Base-by-base conservation (phyloP, 1,140 invertebrate species). In the Cyclina sinensis region DNA sequence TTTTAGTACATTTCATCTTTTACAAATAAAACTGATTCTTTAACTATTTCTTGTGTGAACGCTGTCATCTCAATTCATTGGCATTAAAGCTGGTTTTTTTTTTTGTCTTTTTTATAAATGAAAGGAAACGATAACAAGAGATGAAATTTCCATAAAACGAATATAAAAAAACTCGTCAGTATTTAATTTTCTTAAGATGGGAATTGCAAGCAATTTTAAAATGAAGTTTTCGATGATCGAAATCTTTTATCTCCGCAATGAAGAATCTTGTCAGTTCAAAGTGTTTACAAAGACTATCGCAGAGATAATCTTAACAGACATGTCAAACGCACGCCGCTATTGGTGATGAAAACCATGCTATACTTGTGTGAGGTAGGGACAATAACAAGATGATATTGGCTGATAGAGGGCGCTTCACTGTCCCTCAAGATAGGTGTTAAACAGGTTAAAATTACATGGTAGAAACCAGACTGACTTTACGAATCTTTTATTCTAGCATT, bases 281-380 rank as follows among this genome's bases (percentile, higher is more conserved):
- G 74, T 78, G 74, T 78, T 78, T 78, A 48, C 21, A 37, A 32
- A 35, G 74, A 51, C 14, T 78, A 78, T 78, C 74, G 35, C 4
- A 30, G 24, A n/a, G 30, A 78, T 54, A 30, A 78, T 78, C 74
- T 54, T 35, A 11, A 30, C 27, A 78, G 27, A 78, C 30, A 5
- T 54, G 74, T 51, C 74, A 78, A 78, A 54, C 12, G n/a, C 74
- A 54, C 74, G 27, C 74, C 5, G 74, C 27, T 78, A 35, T 18
- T 9, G 4, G 11, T 78, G 74, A 78, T 78, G 74, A 78, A 78
- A 78, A 48, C 32, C 74, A 78, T 37, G 14, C 48, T 51, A 1
- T 54, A 30, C 54, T 78, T 78, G 74, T 35, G 74, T 78, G 74
- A 57, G 74, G 74, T 54, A 1, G 7, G 16, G 16, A 35, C 27